Evolutionary conservation across 2,888 invertebrate genomes (phyloP).

Genomic region (Liposcelis brunnea): DNA sequence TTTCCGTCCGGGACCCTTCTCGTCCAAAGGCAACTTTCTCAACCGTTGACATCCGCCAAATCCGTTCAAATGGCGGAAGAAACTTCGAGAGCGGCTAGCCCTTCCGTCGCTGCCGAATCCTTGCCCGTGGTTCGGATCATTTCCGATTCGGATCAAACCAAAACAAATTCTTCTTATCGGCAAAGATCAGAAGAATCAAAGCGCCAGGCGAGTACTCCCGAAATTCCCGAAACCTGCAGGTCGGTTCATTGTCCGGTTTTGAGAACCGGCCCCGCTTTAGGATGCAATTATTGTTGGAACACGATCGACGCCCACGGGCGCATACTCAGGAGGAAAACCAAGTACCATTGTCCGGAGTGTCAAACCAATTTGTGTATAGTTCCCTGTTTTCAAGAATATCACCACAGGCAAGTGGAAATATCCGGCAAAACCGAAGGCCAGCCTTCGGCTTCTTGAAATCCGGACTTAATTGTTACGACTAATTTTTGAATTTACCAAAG

Average conservation of each 20-base stretch:
- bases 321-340: conserved; percentile 68
- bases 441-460: too few relatives aligned
- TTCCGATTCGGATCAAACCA: conserved; percentile 14
- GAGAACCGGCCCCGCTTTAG: conserved; percentile 64
- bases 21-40: conserved; percentile 35
- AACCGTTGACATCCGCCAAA: conserved; percentile 23
- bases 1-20: conserved; percentile 20
- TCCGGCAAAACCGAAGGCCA: too few relatives aligned
- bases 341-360: conserved; percentile 80
- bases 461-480: too few relatives aligned
- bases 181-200: conserved; percentile 6
- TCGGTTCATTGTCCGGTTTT: conserved; percentile 72
- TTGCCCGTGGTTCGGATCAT: conserved; percentile 7
- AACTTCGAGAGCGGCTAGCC: neutral
- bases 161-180: too few relatives aligned
- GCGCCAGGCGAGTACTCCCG: neutral
- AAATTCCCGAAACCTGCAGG: conserved; percentile 27
- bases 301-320: conserved; percentile 68
- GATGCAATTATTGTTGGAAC: conserved; percentile 84
- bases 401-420: neutral
- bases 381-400: conserved; percentile 57
- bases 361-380: conserved; percentile 78
- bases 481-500: too few relatives aligned
- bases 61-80: conserved; percentile 13
- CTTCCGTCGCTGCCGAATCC: neutral